Base-by-base conservation (phyloP, 2,113 vertebrate species). In the Sebastes schlegelii region DNA sequence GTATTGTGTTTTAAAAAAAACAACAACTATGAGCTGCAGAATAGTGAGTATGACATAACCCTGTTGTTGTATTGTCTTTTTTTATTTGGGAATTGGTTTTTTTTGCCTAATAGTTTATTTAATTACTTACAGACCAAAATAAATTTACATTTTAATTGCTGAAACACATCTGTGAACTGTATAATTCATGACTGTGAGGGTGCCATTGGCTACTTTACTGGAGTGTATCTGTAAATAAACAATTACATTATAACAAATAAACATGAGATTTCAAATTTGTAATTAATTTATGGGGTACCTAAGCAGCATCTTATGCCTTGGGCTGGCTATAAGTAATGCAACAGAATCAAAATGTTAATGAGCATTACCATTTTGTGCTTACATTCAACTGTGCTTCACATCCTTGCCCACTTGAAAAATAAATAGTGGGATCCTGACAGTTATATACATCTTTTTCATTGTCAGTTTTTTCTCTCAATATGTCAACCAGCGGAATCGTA, bases 361-460 rank as follows among this genome's bases (percentile, higher is more conserved):
- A 26, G 34, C 16, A 40, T 65, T 21, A 68, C 6, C 43, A 70
- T 52, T 65, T 66, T 66, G 40, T 76, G 61, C 42, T 26, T 57
- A 80, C 26, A 77, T 72, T 83, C 80, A 55, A 5, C 23, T 61
- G 58, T 82, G 63, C 79, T 51, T 57, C 26, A 75, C 70, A 72
- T 57, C 40, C 19, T 17, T 19, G 8, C 45, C 52, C 46, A 46
- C 45, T 13, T 57, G 1, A n/a, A 48, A 52, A 2, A 26, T 26
- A 2, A 26, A 34, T 34, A 9, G 6, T 54, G 62, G 34, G 4
- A 46, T 34, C 42, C 14, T 34, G 45, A 34, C 51, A 77, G 10
- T 64, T 57, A 46, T 49, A 5, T 49, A 26, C 12, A 54, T 52
- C 1, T 43, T 52, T 52, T 70, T 43, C 5, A 2, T 51, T 23